These are phyloP conservation scores for Stenolophus ochropezus DNA, from an alignment of 2,888 invertebrate genomes.

Conservation along the genomic window DNA sequence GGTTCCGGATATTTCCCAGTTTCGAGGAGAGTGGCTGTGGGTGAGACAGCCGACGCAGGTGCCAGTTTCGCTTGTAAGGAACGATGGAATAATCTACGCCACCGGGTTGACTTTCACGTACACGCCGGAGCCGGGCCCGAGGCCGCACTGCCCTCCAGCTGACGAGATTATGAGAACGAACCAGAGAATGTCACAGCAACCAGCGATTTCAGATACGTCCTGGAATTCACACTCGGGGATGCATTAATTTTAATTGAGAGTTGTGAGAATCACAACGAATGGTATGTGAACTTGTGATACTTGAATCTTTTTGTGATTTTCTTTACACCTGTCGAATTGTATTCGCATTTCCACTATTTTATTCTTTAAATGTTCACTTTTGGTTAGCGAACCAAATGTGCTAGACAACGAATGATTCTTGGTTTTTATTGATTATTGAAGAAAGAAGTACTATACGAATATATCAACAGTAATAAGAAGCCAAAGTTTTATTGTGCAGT, in stretches of 20 bases:
- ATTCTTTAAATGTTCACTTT: slow-evolving; percentile 18
- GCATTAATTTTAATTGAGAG: slow-evolving; percentile 63
- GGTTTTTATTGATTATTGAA: slow-evolving; percentile 21
- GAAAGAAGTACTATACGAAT: slow-evolving; percentile 2
- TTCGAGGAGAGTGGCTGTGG: slow-evolving; percentile 97
- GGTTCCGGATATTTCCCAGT: slow-evolving; percentile 97
- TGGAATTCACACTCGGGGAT: slow-evolving; percentile 75
- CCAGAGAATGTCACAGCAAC: slow-evolving; percentile 68
- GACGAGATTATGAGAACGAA: slow-evolving; percentile 87
- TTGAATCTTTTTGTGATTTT: slow-evolving; percentile 47
- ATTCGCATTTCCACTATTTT: slow-evolving; percentile 26
- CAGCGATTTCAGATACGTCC: slow-evolving; percentile 69
- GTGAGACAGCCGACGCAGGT: slow-evolving; percentile 91
- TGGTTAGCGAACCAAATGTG: slow-evolving; percentile 20
- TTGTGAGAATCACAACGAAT: slow-evolving; percentile 50
- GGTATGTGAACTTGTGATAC: slow-evolving; percentile 56
- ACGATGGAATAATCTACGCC: slow-evolving; percentile 98
- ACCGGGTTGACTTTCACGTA: slow-evolving; percentile 99
- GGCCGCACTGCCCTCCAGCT: slow-evolving; percentile 89
- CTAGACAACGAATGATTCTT: slow-evolving; percentile 45
- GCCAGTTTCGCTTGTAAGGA: slow-evolving; percentile 95
- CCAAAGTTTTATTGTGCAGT: slow-evolving; percentile 55
- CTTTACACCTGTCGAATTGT: slow-evolving; percentile 27
- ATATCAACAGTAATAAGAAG: slow-evolving; percentile 41
- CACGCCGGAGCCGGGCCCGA: slow-evolving; percentile 96